Conservation (phyloP, 2,113 vertebrate species). For the Cynopterus brachyotis region DNA sequence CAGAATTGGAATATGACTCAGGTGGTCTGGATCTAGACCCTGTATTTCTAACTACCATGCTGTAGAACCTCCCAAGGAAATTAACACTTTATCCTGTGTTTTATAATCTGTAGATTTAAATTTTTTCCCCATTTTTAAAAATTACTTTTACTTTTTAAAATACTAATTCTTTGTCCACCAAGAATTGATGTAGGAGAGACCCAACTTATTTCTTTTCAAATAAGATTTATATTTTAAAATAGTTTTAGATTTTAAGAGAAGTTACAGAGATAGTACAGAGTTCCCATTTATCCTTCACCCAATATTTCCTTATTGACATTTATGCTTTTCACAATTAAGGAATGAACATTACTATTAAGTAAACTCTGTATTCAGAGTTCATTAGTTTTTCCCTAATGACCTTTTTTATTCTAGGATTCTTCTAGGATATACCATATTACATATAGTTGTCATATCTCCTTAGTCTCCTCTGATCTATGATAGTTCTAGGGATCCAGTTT, state of each 20-base stretch:
- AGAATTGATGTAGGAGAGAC: not conserved
- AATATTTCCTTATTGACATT: not conserved
- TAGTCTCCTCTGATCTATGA: not conserved
- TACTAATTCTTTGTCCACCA: not conserved
- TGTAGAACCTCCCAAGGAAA: not conserved
- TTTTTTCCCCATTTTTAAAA: not conserved
- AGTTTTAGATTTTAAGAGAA: not conserved
- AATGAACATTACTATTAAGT: not conserved
- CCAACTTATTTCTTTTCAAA: not conserved
- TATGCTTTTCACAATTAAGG: not conserved
- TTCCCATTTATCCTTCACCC: not conserved
- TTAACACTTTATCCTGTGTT: not conserved
- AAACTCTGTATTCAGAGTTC: not conserved
- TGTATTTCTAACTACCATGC: not conserved
- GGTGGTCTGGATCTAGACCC: not conserved
- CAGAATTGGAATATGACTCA: not conserved
- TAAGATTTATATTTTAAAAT: not conserved
- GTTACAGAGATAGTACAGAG: not conserved
- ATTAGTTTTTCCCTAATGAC: not conserved
- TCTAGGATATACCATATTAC: not conserved
- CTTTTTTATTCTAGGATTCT: not conserved
- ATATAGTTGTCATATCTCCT: not conserved
- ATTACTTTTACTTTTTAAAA: not conserved
- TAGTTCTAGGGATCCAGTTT: not conserved
- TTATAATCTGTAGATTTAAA: not conserved